phyloP scores from a whole-genome alignment of 2,113 vertebrate species.

The Puntigrus tetrazona region DNA sequence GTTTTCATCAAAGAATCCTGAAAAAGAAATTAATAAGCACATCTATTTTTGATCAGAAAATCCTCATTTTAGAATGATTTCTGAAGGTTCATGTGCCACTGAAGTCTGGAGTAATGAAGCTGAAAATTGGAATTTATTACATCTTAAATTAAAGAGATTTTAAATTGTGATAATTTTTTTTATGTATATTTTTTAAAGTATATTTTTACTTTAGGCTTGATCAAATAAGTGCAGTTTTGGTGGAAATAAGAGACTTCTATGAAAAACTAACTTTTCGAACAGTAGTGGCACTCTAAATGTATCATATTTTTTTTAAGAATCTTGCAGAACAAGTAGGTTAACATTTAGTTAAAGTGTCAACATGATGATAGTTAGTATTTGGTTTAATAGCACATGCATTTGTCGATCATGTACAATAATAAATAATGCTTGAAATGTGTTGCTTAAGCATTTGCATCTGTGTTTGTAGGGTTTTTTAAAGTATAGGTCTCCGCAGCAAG shows the following conservation, averaged over 20 bases:
- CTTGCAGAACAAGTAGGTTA: background rate
- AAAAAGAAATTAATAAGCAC: background rate
- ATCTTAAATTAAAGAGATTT: background rate
- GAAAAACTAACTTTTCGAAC: background rate
- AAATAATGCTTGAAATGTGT: background rate
- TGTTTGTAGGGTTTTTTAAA: background rate
- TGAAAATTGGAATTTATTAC: background rate
- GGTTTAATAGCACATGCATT: background rate
- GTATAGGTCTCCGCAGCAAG: no score
- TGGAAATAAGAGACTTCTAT: background rate
- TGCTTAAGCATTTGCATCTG: background rate
- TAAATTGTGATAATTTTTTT: background rate
- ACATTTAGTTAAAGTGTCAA: background rate
- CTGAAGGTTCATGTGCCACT: background rate
- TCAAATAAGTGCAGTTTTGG: background rate
- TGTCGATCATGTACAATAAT: background rate
- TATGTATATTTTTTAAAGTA: no score
- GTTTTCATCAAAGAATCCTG: background rate
- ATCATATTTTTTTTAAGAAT: background rate
- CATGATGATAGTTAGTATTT: background rate
- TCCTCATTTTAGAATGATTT: background rate
- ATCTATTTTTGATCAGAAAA: background rate
- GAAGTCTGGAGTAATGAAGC: background rate
- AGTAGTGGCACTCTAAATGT: background rate
- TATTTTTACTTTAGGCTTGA: background rate